phyloP scores from a whole-genome alignment of 2,888 invertebrate species.

The Margaritifera margaritifera region DNA sequence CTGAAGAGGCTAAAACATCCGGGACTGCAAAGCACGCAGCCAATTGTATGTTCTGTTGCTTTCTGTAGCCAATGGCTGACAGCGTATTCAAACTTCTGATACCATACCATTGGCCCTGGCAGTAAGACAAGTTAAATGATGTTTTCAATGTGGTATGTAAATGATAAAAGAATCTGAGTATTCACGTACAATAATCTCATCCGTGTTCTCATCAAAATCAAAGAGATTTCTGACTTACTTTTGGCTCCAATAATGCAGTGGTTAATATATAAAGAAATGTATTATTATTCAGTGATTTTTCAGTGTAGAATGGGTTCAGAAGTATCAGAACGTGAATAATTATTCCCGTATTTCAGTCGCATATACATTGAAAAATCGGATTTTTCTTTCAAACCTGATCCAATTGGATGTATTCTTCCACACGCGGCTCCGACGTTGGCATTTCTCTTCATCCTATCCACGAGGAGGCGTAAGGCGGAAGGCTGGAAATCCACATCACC shows the following conservation, averaged over 20 bases:
- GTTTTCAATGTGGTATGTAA: not conserved
- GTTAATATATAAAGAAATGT: too few relatives aligned
- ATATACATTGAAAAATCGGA: not conserved
- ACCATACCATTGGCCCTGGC: conserved; percentile 42
- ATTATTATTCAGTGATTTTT: too few relatives aligned
- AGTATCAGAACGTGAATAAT: too few relatives aligned
- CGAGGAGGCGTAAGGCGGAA: conserved; percentile 90
- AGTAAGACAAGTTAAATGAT: not conserved
- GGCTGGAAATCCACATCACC: conserved; percentile 97
- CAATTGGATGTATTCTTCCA: conserved; percentile 98
- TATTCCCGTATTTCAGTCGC: too few relatives aligned
- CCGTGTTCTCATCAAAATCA: too few relatives aligned
- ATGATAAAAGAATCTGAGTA: too few relatives aligned
- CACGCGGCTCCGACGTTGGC: conserved; percentile 97
- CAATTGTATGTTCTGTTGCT: conserved; percentile 40
- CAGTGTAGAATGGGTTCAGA: too few relatives aligned
- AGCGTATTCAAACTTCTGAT: conserved; percentile 41
- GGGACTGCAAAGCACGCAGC: conserved; percentile 40
- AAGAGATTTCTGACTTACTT: too few relatives aligned
- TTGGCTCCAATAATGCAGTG: too few relatives aligned
- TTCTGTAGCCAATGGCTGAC: conserved; percentile 43
- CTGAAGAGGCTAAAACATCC: conserved; percentile 42
- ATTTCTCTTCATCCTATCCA: conserved; percentile 99
- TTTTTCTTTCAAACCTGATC: conserved; percentile 78
- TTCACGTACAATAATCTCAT: too few relatives aligned